Base-by-base conservation (phyloP, 2,888 invertebrate genomes). In the Archaeoteleia sp. region DNA sequence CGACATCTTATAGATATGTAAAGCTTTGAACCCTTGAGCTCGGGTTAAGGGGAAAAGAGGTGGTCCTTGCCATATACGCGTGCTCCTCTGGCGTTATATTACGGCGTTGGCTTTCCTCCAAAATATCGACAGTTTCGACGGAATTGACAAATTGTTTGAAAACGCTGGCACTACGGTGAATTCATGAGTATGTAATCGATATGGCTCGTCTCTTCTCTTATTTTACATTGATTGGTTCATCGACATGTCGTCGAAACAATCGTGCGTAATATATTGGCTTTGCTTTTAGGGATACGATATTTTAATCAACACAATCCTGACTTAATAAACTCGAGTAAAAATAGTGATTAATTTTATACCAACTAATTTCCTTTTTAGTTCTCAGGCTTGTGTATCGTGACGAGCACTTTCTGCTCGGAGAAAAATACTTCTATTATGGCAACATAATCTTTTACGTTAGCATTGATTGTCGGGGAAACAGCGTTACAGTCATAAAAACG, bases 241-340 rank as follows among this genome's bases (percentile, higher is more conserved):
- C 60, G 60, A 49, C 49, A 39, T 43, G 32, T 25, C 53, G 45
- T 37, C 17, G 46, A 46, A 62, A 68, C 55, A 62, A 72, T 60
- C 55, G 39, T 23, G 29, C 8, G 6, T 37, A 35, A 48, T 39
- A 54, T 15, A 27, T 46, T 58, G 27, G 43, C 48, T 71, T 40
- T 68, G 67, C 57, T 45, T 54, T 51, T 27, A 68, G 68, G 63
- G 74, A 76, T 72, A 63, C 62, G 70, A 67, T 63, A 71, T 74
- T 71, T 74, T 76, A 73, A 76, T 75, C 69, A 71, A 67, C 69
- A 53, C 70, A 67, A 45, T 37, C 25, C 48, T 27, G 37, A 27
- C 29, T 29, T 2, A 2, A 9, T 7, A n/a, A 29, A 29, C 9
- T 8, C 10, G 5, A 9, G 1, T 9, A 5, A 2, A 2, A 29